Conservation (phyloP, 1,140 invertebrate species). For the Rhizoglyphus robini region DNA sequence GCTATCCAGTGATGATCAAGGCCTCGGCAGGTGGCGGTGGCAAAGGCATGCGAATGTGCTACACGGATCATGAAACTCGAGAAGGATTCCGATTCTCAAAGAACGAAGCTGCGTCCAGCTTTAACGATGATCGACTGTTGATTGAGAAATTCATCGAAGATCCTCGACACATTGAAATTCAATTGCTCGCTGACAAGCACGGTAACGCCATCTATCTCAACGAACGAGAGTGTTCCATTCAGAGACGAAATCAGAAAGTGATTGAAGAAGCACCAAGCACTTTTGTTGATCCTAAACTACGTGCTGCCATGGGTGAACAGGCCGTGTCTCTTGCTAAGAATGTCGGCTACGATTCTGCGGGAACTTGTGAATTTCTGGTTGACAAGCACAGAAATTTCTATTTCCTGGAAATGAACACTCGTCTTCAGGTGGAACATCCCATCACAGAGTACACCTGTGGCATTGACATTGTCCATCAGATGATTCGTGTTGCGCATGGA, state of each 20-base stretch:
- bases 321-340: conserved; percentile 45
- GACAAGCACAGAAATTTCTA: conserved; percentile 54
- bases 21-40: conserved; percentile 56
- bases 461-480: conserved; percentile 53
- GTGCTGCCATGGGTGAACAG: conserved; percentile 49
- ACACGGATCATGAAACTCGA: conserved; percentile 50
- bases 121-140: conserved; percentile 53
- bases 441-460: conserved; percentile 58
- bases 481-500: conserved; percentile 50
- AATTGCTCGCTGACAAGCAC: conserved; percentile 78
- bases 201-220: conserved; percentile 88
- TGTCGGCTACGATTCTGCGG: conserved; percentile 51
- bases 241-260: conserved; percentile 60
- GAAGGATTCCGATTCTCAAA: conserved; percentile 45
- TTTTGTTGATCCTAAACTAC: conserved; percentile 44
- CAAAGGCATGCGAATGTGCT: conserved; percentile 57
- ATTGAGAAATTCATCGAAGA: conserved; percentile 58
- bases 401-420: conserved; percentile 64
- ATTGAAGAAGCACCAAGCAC: conserved; percentile 57
- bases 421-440: conserved; percentile 54
- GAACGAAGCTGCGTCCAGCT: conserved; percentile 49
- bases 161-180: conserved; percentile 59
- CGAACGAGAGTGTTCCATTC: conserved; percentile 61
- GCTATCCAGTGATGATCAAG: conserved; percentile 64
- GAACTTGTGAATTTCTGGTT: conserved; percentile 57